Base-by-base conservation (phyloP, 35 echinoderm and acorn worm genomes). In the Hemicentrotus pulcherrimus region DNA sequence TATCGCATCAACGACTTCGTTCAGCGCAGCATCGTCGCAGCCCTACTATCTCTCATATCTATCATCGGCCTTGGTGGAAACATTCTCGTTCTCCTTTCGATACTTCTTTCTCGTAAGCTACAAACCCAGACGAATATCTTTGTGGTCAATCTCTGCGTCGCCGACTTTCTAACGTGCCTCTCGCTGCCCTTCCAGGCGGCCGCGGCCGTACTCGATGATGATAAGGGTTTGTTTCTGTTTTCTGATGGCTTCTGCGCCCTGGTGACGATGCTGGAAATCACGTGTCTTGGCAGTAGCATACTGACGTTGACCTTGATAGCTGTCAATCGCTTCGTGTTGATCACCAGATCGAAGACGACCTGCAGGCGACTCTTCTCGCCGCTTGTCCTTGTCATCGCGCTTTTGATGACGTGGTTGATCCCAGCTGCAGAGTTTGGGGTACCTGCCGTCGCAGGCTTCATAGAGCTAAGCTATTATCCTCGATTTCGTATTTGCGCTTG, bases 231-330 rank as follows among this genome's bases (percentile, higher is more conserved):
- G 28, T 60, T 35, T 31, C 24, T 60, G 33, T 50, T 94, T 46
- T 86, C 96, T 28, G 78, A 94, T 92, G 86, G 94, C 86, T 85
- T 95, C 60, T 97, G 95, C 78, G 96, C 91, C 9, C 4, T 94
- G 22, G 91, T 95, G 46, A 92, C 89, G 32, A 94, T 97, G 59
- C 92, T 92, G 13, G 33, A 58, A 9, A 92, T 97, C 41, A 86
- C 50, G 1, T 96, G 96, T 35, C 58, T 98, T 33, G 96, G 96
- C 3, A 94, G 96, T 65, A 96, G 97, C 32, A 92, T 98, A 13
- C 48, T 95, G 33, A 96, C 96, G 9, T 33, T 98, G 48, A 88
- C 97, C 31, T 65, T 95, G 32, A 98, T 98, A 31, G 96, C 96
- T 87, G 12, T 95, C 30, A 97, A 97, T 31, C 96, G 96, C 28